These are phyloP conservation scores for Odontophorus gujanensis DNA, from an alignment of 2,113 vertebrate species.

Conservation along the genomic window DNA sequence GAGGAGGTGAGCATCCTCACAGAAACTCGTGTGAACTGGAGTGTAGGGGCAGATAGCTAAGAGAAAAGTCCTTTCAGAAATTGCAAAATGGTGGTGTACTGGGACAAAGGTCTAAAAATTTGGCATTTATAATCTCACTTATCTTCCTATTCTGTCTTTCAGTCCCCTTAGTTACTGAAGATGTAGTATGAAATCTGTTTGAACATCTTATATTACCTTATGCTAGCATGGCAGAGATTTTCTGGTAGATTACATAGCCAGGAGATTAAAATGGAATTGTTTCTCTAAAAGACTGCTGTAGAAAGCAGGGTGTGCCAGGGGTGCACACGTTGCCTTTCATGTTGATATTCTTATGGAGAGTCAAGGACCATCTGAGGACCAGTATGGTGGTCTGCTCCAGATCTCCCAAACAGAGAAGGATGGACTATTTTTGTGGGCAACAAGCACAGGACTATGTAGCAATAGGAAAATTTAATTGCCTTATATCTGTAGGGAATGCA, in stretches of 20 bases:
- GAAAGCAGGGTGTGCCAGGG: neutral
- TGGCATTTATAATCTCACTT: neutral
- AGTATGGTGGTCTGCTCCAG: neutral
- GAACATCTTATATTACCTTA: neutral
- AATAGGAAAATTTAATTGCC: neutral
- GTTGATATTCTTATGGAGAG: accelerated
- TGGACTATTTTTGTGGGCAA: neutral
- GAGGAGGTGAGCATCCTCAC: neutral
- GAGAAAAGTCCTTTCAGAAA: neutral
- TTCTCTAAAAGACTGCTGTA: neutral
- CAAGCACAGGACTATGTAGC: neutral
- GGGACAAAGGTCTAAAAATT: neutral
- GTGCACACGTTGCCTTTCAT: neutral
- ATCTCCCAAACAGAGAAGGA: neutral
- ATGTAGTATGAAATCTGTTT: neutral
- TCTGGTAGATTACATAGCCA: neutral
- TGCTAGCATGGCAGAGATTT: neutral
- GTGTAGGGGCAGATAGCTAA: neutral
- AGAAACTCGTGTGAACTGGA: neutral
- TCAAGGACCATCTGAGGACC: neutral
- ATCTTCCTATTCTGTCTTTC: neutral
- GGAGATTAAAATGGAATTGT: neutral
- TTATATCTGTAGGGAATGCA: neutral
- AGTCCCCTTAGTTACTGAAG: neutral
- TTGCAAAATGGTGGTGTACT: neutral